Conservation (phyloP, 2,797 vertebrate genomes). For the Aulostomus chinensis region DNA sequence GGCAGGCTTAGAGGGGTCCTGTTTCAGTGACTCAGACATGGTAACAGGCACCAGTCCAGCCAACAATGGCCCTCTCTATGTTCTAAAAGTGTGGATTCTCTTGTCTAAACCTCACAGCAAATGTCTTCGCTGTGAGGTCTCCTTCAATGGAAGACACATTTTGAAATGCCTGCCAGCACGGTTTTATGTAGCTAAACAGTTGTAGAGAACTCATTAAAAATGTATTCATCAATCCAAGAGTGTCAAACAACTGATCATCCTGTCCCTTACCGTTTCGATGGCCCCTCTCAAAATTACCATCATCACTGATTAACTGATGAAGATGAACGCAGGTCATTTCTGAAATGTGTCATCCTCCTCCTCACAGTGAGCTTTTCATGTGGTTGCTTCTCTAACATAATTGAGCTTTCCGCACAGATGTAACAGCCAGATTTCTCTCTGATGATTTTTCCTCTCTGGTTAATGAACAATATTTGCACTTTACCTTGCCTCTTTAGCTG, state of each 20-base stretch:
- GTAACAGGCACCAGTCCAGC: slow-evolving; percentile 82
- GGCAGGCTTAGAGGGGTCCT: slow-evolving; percentile 85
- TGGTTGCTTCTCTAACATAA: slow-evolving; percentile 32
- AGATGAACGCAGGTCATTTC: slow-evolving; percentile 7
- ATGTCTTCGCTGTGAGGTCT: no score
- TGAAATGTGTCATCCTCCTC: slow-evolving; percentile 43
- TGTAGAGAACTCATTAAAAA: no score
- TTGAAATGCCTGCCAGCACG: slow-evolving; percentile 19
- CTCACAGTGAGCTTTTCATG: slow-evolving; percentile 5
- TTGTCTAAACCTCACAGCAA: slow-evolving; percentile 84
- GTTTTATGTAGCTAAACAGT: no score
- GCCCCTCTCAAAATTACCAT: no score
- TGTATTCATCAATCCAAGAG: no score
- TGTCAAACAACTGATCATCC: no score
- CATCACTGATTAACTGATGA: neutral
- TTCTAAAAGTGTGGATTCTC: slow-evolving; percentile 55
- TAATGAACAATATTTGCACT: slow-evolving; percentile 74
- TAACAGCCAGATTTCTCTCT: slow-evolving; percentile 5
- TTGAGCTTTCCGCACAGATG: slow-evolving; percentile 38
- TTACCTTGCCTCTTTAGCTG: slow-evolving; percentile 55
- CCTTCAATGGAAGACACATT: slow-evolving; percentile 36
- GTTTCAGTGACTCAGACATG: slow-evolving; percentile 99
- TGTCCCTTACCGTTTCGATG: no score
- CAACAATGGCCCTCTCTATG: slow-evolving; percentile 48
- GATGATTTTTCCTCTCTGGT: slow-evolving; percentile 9